Conservation (phyloP, 1,140 invertebrate genomes). For the Pseudomyrmex cubaensis region DNA sequence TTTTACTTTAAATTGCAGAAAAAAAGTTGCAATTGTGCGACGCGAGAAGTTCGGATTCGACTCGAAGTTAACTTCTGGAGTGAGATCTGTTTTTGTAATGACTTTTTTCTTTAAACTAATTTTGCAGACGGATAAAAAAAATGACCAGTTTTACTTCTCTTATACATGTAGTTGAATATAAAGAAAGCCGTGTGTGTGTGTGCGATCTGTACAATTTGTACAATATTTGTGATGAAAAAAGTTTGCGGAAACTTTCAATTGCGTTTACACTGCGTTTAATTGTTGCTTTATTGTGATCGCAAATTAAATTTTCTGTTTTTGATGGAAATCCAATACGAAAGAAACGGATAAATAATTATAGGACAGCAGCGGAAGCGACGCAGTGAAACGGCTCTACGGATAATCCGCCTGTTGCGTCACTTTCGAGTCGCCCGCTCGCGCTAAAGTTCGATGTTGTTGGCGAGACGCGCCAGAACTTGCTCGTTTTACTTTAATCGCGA, state of each 20-base stretch:
- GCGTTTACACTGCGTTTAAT: too few relatives aligned
- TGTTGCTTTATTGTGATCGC: too few relatives aligned
- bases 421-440: background rate
- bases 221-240: too few relatives aligned
- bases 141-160: too few relatives aligned
- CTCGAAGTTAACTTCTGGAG: too few relatives aligned
- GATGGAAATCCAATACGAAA: slow-evolving; percentile 29
- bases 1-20: background rate
- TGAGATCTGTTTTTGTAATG: too few relatives aligned
- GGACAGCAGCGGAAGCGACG: slow-evolving; percentile 13
- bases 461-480: background rate
- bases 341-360: slow-evolving; percentile 46
- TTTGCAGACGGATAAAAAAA: too few relatives aligned
- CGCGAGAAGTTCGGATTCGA: background rate
- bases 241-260: too few relatives aligned
- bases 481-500: background rate
- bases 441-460: slow-evolving; percentile 9
- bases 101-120: too few relatives aligned
- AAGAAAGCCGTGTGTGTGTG: too few relatives aligned
- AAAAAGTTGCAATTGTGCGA: background rate
- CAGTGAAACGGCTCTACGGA: slow-evolving; percentile 47
- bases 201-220: too few relatives aligned
- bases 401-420: slow-evolving; percentile 53
- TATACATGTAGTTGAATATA: too few relatives aligned
- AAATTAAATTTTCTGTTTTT: background rate